A percentile compares a stretch with the other conserved stretches of the same genome.
phyloP scores from a whole-genome alignment of 2,888 invertebrate genomes.

The Sepioteuthis lessoniana region DNA sequence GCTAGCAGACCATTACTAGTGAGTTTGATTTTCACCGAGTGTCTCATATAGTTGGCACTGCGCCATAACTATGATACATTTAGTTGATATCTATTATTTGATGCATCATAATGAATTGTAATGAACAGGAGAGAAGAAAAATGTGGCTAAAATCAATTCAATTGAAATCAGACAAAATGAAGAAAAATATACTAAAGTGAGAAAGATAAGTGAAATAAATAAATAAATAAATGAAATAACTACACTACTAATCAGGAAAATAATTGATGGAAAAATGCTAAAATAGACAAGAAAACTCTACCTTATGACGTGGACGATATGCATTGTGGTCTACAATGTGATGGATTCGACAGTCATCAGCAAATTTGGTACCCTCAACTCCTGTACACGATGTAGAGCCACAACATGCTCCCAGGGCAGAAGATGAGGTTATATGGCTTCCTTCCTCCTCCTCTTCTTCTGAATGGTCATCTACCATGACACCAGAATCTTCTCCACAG shows the following conservation, averaged over 20 bases:
- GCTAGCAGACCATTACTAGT: too few relatives aligned
- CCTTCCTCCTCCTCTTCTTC: constrained; percentile 36
- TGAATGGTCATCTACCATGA: constrained; percentile 36
- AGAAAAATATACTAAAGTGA: background rate
- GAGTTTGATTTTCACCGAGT: too few relatives aligned
- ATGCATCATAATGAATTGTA: too few relatives aligned
- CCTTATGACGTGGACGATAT: constrained; percentile 45
- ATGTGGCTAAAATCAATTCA: too few relatives aligned
- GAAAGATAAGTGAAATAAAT: background rate
- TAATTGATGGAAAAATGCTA: background rate
- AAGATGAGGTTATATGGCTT: constrained; percentile 41
- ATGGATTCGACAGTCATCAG: constrained; percentile 46
- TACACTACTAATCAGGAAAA: too few relatives aligned
- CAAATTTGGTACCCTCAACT: constrained; percentile 42
- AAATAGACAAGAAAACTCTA: background rate
- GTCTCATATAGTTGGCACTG: too few relatives aligned
- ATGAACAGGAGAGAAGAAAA: too few relatives aligned
- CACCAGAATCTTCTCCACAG: constrained; percentile 45
- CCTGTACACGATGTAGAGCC: constrained; percentile 38
- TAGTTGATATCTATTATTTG: too few relatives aligned
- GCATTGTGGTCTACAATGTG: constrained; percentile 42
- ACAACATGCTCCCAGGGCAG: constrained; percentile 42
- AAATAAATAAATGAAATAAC: background rate
- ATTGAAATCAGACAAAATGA: too few relatives aligned
- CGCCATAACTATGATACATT: too few relatives aligned